Evolutionary conservation across 2,888 invertebrate genomes (phyloP), one percentile per base, ranked within the genome.

Genomic region (Diloba caeruleocephala): DNA sequence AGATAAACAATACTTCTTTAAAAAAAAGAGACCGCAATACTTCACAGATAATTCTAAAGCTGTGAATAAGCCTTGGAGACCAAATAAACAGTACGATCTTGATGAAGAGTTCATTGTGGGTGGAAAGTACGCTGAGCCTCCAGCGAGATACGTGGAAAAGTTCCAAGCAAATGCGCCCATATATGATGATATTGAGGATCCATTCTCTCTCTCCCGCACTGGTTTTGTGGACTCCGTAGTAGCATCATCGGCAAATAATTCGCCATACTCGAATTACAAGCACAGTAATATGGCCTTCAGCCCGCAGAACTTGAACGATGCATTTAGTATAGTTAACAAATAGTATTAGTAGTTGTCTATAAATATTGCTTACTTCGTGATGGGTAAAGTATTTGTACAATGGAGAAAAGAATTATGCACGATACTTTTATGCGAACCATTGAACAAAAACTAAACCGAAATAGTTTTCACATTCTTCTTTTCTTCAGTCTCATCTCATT

Each of bases 241-340:
- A 4, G 68, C 78, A 2, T 56, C 74, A 13, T 84, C 89, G 21
- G 84, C 83, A 0, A 76, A 83, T 0, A 81, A 81, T 7, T 92
- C 92, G 0, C 84, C 90, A 1, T 92, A 92, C 42, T 85, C 88
- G 1, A 92, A 92, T 56, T 92, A 92, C 66, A 92, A 90, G 67
- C 79, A 92, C 57, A 87, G 92, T 46, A 93, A 93, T 51, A 78
- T 92, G 80, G 92, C 92, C 1, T 93, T 92, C 37, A 92, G 90
- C 63, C 92, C 92, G 8, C 93, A 93, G 71, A 93, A 93, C 52
- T 66, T 92, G n/a, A 92, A 93, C 45, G 92, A 92, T 63, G 92
- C 85, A 39, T 93, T 93, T 79, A 90, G 92, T 80, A 87, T 89
- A 85, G 76, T 87, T 9, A 82, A 87, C 58, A 82, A 85, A 59